Evolutionary conservation across 2,113 vertebrate genomes (phyloP), one percentile per base, ranked within the genome.

Genomic region (Microtus montanus): DNA sequence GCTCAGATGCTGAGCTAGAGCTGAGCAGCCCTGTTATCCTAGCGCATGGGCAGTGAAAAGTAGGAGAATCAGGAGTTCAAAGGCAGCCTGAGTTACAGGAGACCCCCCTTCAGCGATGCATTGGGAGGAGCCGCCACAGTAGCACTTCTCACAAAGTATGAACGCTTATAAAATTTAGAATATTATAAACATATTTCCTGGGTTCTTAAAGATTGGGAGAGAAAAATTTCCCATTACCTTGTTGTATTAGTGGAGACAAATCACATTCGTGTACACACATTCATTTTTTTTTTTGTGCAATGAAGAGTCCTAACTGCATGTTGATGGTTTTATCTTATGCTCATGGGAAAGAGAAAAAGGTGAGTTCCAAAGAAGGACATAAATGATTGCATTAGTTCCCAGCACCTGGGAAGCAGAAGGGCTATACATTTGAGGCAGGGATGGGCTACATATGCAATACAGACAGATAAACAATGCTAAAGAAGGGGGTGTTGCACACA

Each of bases 41-140:
- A 38, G 68, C 22, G 0, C 15, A 28, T 30, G 68, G 35, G 86
- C 54, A 28, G 17, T 38, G 11, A 26, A 26, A 38, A 52, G 80
- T 24, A 71, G 80, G n/a, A 63, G n/a, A 22, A 22, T 71, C 47
- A 38, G 68, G 33, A 87, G 66, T 52, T 87, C 66, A 38, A 71
- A 70, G 85, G 49, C 47, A 71, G 84, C 64, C 47, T 54, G 85
- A 70, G 33, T 47, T 71, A 26, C 19, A 26, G 22, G 30, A 63
- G 13, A 41, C 12, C 54, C n/a, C 4, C 7, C 26, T 63, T 63
- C 80, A 28, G 2, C 0, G 4, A 22, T 33, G n/a, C 2, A 19
- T 4, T 1, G 26, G 61, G 41, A 85, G 61, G 38, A 84, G 28
- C 9, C 33, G 12, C 1, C 61, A 22, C 41, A 33, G 61, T 33